Evolutionary conservation across 1,140 invertebrate genomes (phyloP).

Genomic region (Pinna nobilis): DNA sequence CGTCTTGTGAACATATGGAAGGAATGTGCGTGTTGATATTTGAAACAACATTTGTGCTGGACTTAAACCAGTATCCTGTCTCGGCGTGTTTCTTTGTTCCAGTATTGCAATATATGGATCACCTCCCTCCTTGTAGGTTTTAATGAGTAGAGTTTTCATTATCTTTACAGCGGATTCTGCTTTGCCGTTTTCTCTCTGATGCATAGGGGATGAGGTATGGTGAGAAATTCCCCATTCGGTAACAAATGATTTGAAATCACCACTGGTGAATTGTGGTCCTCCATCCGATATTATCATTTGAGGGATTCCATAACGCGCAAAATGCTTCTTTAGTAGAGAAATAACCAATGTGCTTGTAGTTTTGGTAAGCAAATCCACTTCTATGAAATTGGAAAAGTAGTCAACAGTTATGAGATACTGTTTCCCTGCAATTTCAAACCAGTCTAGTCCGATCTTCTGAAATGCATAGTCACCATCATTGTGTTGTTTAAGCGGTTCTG

Average conservation of each 20-base stretch:
- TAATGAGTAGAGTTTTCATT: constrained; percentile 51
- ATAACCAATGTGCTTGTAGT: constrained; percentile 15
- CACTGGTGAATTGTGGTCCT: constrained; percentile 32
- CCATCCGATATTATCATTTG: constrained; percentile 21
- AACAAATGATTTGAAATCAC: constrained; percentile 15
- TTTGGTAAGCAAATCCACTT: constrained; percentile 70
- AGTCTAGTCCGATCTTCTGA: constrained; percentile 54
- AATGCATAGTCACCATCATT: constrained; percentile 50
- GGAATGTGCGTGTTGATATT: constrained; percentile 33
- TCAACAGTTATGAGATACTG: constrained; percentile 51
- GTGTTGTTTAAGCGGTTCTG: constrained; percentile 5
- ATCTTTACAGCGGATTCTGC: constrained; percentile 53
- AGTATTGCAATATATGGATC: constrained; percentile 44
- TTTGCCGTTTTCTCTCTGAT: constrained; percentile 47
- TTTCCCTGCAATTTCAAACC: constrained; percentile 39
- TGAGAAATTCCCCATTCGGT: constrained; percentile 35
- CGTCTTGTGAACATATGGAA: constrained; percentile 8
- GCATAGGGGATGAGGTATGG: constrained; percentile 29
- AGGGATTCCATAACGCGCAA: constrained; percentile 36
- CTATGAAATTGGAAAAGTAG: constrained; percentile 56
- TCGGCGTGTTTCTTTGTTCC: constrained; percentile 48
- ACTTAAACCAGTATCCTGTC: constrained; percentile 47
- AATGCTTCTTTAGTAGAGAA: constrained; percentile 46
- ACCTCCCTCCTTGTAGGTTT: constrained; percentile 24
- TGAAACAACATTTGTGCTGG: constrained; percentile 50